Percentiles rank a stretch among this genome's conserved stretches.
These are phyloP conservation scores for Leguminivora glycinivorella DNA, from an alignment of 1,140 invertebrate species.

Conservation along the genomic window DNA sequence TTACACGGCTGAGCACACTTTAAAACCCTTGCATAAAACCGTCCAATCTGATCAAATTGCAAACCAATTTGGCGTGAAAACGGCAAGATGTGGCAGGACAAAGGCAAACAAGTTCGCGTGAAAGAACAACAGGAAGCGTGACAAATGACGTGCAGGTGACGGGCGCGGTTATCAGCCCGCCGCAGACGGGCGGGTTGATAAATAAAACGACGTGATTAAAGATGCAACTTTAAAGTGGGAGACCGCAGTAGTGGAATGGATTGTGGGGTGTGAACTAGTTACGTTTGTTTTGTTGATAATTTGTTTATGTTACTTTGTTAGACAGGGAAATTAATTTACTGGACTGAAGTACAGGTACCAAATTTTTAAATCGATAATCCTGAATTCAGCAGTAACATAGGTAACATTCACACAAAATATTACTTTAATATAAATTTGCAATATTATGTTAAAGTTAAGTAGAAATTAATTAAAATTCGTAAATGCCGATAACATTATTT, in stretches of 20 bases:
- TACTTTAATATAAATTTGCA: too few relatives aligned
- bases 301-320: not conserved
- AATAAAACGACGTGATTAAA: constrained; percentile 26
- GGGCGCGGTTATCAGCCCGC: constrained; percentile 41
- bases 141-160: constrained; percentile 55
- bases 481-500: too few relatives aligned
- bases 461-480: too few relatives aligned
- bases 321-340: not conserved
- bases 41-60: constrained; percentile 36
- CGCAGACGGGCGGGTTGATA: constrained; percentile 36
- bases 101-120: constrained; percentile 43
- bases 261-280: not conserved
- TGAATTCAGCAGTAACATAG: not conserved
- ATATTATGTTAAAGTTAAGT: too few relatives aligned
- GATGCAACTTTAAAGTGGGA: constrained; percentile 13
- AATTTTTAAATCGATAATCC: not conserved
- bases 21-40: constrained; percentile 31
- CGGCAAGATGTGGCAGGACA: constrained; percentile 39
- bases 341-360: not conserved
- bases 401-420: too few relatives aligned
- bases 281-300: not conserved
- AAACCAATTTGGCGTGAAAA: constrained; percentile 44
- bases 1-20: constrained; percentile 30
- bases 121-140: constrained; percentile 50
- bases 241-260: not conserved